A percentile compares a stretch with the other conserved stretches of the same genome.
Conservation (phyloP, 2,113 vertebrate genomes). For the Leucosticte australis region DNA sequence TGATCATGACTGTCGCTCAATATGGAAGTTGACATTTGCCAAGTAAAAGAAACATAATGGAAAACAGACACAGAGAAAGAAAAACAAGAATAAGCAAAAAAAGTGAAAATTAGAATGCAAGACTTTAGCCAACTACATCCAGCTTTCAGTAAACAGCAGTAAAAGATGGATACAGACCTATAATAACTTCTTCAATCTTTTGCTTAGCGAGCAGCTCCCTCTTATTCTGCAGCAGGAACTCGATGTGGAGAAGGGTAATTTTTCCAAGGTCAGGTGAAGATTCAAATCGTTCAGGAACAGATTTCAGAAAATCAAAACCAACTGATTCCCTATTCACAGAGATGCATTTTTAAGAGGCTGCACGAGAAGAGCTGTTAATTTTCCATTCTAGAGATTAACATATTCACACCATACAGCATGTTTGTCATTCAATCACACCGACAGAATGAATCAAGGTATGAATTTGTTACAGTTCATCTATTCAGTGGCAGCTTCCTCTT, state of each 20-base stretch:
- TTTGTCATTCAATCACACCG: neutral
- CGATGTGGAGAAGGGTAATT: slow-evolving; percentile 80
- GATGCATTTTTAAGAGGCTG: slow-evolving; percentile 45
- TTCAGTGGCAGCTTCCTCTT: neutral
- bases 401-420: neutral
- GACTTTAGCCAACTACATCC: neutral
- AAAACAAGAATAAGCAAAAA: neutral
- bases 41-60: neutral
- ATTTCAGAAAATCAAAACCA: slow-evolving; percentile 85
- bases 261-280: slow-evolving; percentile 81
- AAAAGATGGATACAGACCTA: slow-evolving; percentile 72
- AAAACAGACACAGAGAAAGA: neutral
- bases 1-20: neutral
- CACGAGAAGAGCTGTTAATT: slow-evolving; percentile 29
- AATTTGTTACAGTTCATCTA: neutral
- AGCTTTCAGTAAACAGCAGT: slow-evolving; percentile 4
- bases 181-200: slow-evolving; percentile 87
- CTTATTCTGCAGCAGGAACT: slow-evolving; percentile 84
- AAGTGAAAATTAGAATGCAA: neutral
- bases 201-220: slow-evolving; percentile 83
- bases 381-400: slow-evolving; percentile 4
- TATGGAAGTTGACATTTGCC: neutral
- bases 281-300: slow-evolving; percentile 82
- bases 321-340: slow-evolving; percentile 79
- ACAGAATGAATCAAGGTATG: neutral